Conservation (phyloP, 2,888 invertebrate genomes). For the Microctonus hyperodae region DNA sequence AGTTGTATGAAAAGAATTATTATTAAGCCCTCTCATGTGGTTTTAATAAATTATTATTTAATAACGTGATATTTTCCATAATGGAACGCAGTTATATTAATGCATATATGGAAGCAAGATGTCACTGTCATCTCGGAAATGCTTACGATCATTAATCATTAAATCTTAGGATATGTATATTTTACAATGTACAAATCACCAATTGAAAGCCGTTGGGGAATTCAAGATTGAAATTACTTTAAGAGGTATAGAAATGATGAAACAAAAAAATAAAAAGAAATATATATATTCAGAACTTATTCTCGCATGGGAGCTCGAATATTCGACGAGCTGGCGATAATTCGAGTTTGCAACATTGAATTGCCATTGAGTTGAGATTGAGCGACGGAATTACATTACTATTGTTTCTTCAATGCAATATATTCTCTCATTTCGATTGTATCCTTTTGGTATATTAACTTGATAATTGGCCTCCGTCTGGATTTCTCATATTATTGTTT, state of each 20-base stretch:
- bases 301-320: conserved; percentile 7
- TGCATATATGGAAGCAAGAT: neutral
- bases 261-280: too few species aligned
- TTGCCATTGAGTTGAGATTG: conserved; percentile 29
- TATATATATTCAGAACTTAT: conserved; percentile 3
- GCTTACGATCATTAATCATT: conserved; percentile 2
- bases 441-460: conserved; percentile 50
- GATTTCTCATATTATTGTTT: conserved; percentile 17
- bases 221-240: neutral
- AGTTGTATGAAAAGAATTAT: neutral
- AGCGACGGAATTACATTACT: conserved; percentile 36
- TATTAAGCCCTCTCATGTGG: neutral
- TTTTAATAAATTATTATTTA: neutral
- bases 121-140: neutral
- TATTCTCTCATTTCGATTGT: conserved; percentile 47
- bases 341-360: conserved; percentile 14
- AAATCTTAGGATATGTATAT: too few species aligned
- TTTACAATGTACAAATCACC: neutral
- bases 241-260: neutral
- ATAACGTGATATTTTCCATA: neutral
- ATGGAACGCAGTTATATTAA: neutral
- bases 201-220: conserved; percentile 5
- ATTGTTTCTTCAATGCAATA: conserved; percentile 29
- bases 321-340: conserved; percentile 8
- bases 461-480: conserved; percentile 46